Evolutionary conservation across 2,113 vertebrate genomes (phyloP).

Genomic region (Dendrocopos noguchii): DNA sequence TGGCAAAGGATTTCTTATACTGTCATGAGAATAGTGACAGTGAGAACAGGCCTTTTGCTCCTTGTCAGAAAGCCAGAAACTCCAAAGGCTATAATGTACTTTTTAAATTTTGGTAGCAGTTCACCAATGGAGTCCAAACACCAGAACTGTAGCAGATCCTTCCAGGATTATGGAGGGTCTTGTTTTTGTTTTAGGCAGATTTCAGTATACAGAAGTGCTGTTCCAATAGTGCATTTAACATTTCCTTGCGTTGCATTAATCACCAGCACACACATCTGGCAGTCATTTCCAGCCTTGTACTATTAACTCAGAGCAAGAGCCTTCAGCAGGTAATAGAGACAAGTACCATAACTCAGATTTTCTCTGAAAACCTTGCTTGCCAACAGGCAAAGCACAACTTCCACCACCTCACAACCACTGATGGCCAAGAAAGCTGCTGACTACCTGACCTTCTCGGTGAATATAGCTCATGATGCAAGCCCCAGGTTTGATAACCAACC

Average conservation of each 20-base stretch:
- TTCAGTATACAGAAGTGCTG: not conserved
- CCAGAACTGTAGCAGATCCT: not conserved
- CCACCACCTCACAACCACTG: not conserved
- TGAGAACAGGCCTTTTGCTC: not conserved
- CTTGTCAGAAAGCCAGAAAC: not conserved
- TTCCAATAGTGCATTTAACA: not conserved
- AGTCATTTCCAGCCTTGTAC: not conserved
- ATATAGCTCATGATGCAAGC: accelerated
- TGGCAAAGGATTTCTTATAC: not conserved
- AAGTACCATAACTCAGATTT: not conserved
- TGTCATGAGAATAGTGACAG: not conserved
- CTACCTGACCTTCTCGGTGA: not conserved
- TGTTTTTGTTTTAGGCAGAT: not conserved
- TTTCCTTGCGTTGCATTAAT: not conserved
- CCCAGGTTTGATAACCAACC: not conserved
- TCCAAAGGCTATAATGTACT: not conserved
- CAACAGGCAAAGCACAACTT: not conserved
- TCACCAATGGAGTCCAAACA: not conserved
- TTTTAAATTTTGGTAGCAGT: not conserved
- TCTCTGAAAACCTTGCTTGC: not conserved
- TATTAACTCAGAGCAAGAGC: not conserved
- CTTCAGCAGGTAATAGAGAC: not conserved
- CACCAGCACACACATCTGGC: not conserved
- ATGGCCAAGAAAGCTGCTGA: not conserved
- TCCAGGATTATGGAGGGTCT: not conserved